Percentiles rank a stretch among this genome's conserved stretches.
phyloP scores from a whole-genome alignment of 2,113 vertebrate species.

The Baryphthengus martii region DNA sequence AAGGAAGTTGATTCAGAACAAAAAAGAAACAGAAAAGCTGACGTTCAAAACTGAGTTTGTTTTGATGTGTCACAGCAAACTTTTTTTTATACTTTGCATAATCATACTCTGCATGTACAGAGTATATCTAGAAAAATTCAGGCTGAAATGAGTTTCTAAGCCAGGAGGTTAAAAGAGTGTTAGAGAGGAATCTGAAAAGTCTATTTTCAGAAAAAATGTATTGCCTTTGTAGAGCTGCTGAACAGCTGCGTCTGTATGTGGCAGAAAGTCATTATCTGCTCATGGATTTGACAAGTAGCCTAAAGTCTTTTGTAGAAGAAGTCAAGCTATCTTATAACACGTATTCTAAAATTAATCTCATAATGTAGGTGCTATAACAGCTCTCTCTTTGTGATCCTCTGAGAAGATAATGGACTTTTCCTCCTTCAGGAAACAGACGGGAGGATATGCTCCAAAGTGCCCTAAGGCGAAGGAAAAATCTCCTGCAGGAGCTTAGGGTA shows the following conservation, averaged over 20 bases:
- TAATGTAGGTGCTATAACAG: not conserved
- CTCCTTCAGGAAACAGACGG: slow-evolving; percentile 64
- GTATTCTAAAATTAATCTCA: not conserved
- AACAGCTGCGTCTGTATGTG: not conserved
- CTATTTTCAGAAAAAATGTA: not conserved
- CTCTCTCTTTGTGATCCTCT: not conserved
- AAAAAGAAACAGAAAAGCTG: not conserved
- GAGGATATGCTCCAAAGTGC: slow-evolving; percentile 71
- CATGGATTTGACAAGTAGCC: not conserved
- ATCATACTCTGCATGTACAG: not conserved
- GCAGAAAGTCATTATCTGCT: not conserved
- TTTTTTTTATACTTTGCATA: not conserved
- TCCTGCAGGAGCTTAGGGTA: slow-evolving; percentile 82
- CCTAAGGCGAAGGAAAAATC: slow-evolving; percentile 74
- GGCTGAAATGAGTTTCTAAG: not conserved
- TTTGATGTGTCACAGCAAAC: not conserved
- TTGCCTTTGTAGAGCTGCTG: not conserved
- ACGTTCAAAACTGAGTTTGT: not conserved
- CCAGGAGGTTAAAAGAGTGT: not conserved
- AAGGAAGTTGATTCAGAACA: not conserved
- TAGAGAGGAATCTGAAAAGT: not conserved
- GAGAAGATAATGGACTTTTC: not conserved
- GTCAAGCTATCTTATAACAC: not conserved
- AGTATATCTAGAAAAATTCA: not conserved
- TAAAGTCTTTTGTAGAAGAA: not conserved